These are phyloP conservation scores for Sinocyclocheilus maitianheensis DNA, from an alignment of 2,113 vertebrate species.

Conservation along the genomic window DNA sequence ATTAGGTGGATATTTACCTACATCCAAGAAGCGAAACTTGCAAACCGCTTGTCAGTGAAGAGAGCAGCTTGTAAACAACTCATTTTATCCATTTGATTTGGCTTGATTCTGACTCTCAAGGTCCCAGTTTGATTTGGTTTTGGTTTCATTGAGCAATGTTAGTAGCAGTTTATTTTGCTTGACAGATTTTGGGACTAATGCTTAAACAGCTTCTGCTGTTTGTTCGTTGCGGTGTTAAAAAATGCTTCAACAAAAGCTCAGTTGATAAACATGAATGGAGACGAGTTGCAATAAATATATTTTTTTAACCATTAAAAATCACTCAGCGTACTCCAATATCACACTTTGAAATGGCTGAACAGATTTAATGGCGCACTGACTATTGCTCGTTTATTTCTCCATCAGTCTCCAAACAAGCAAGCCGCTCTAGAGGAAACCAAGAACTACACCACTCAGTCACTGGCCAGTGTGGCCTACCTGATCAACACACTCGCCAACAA, in stretches of 20 bases:
- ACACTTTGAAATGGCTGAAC: neutral
- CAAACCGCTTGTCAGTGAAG: too few species aligned
- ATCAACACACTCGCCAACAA: constrained; percentile 94
- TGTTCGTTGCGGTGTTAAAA: neutral
- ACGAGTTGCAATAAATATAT: neutral
- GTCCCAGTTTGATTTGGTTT: too few species aligned
- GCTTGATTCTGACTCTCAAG: too few species aligned
- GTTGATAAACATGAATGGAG: neutral
- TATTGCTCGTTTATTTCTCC: constrained; percentile 34
- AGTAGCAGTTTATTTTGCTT: too few species aligned
- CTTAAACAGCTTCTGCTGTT: neutral
- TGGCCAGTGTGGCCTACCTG: constrained; percentile 90
- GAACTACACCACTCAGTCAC: constrained; percentile 89
- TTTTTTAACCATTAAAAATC: neutral
- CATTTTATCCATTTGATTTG: too few species aligned
- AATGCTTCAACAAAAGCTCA: neutral
- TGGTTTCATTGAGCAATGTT: too few species aligned
- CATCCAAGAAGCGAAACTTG: too few species aligned
- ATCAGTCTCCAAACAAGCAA: constrained; percentile 84
- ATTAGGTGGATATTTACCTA: too few species aligned
- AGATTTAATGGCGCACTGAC: neutral
- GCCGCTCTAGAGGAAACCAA: constrained; percentile 91
- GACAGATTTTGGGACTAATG: neutral
- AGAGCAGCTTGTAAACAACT: too few species aligned
- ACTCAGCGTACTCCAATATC: neutral